Conservation (phyloP, 2,888 invertebrate genomes). For the Diabrotica balteata region DNA sequence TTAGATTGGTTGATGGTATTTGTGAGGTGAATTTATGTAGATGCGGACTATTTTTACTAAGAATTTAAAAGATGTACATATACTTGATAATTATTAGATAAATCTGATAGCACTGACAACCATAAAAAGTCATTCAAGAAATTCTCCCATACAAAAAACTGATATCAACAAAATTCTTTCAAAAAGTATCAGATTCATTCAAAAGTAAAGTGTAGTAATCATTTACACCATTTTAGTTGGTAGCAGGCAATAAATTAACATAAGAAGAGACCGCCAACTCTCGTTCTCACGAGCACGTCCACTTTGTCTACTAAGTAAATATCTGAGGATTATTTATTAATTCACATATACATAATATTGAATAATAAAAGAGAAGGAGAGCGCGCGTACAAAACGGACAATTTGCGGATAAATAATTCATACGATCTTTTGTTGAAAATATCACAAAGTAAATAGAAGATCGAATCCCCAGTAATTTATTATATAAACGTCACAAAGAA, state of each 20-base stretch:
- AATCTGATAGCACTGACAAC: no score
- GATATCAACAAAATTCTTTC: no score
- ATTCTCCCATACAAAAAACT: no score
- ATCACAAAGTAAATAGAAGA: constrained; percentile 32
- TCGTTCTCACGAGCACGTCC: not conserved
- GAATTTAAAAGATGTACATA: no score
- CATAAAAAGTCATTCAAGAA: no score
- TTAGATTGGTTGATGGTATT: no score
- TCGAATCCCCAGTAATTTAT: constrained; percentile 42
- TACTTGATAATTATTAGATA: no score
- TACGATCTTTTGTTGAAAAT: constrained; percentile 27
- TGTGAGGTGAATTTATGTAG: no score
- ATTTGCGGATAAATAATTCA: constrained; percentile 28
- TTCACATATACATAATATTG: not conserved
- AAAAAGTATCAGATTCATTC: no score
- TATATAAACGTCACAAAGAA: constrained; percentile 56
- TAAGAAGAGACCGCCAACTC: not conserved
- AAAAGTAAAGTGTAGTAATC: not conserved
- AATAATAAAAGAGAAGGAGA: not conserved
- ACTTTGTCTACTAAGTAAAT: not conserved
- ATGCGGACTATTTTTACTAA: no score
- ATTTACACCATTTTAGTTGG: not conserved
- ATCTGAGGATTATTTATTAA: constrained; percentile 2
- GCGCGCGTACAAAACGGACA: constrained; percentile 1
- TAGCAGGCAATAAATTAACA: not conserved